Base-by-base conservation (phyloP, 92 coral and sea anemone genomes). In the Pocillopora meandrina region DNA sequence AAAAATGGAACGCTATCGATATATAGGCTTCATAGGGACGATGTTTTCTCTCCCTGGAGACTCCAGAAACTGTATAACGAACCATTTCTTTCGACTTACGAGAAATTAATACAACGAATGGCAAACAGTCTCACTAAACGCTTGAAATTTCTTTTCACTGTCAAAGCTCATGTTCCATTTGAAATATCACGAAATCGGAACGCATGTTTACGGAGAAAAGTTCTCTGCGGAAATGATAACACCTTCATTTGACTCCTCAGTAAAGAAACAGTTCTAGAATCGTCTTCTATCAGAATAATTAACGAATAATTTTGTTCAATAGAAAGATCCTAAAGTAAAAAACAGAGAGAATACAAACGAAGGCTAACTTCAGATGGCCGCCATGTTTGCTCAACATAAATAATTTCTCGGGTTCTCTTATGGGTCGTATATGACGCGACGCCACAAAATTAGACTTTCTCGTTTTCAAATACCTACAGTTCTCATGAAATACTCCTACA, bases 361-460 rank as follows among this genome's bases (percentile, higher is more conserved):
- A 19, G 67, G 59, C 56, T 57, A 35, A 26, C 84, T 61, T 72
- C 79, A 72, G 61, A 60, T 82, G 72, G 86, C 55, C 86, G 86
- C 86, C 86, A 82, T 82, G 56, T 82, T 82, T 72, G 86, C 56
- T 73, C 86, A 72, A 82, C 86, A 82, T 82, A 18, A 82, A 82
- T 82, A 82, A 82, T 82, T 81, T 61, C 86, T 71, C 74, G 79
- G 52, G 74, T 52, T 82, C 86, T 64, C 70, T 82, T 49, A 73
- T 76, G 79, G 79, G 80, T 72, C 79, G 80, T 72, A 82, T 72
- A 82, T 82, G 86, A 82, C 86, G 86, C 80, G 86, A 82, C 79
- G 86, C 86, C 86, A 63, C 47, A 73, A 82, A 72, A 72, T 72
- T 12, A 31, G 72, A 26, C 71, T 49, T 47, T 82, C 71, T 19